Percentiles rank a stretch among this genome's conserved stretches.
phyloP scores from a whole-genome alignment of 2,888 invertebrate genomes.

The Caenorhabditis sp. region DNA sequence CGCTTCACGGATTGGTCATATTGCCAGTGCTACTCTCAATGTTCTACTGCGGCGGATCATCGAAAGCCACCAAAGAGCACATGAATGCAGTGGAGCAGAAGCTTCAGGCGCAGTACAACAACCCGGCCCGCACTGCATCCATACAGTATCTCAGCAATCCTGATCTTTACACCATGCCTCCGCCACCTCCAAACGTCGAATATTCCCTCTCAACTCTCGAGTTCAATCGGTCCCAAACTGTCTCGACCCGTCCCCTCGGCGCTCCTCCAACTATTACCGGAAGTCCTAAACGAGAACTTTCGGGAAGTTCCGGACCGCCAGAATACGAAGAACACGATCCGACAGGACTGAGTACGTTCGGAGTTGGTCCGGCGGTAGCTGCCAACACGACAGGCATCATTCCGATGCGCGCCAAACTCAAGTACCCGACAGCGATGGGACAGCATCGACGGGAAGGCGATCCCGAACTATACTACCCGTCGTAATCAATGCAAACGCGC shows the following conservation, averaged over 20 bases:
- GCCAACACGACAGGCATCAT: constrained; percentile 61
- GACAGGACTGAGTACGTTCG: constrained; percentile 50
- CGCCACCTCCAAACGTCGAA: constrained; percentile 53
- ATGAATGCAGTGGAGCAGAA: constrained; percentile 63
- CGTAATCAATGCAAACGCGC: constrained; percentile 12
- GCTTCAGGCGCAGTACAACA: constrained; percentile 69
- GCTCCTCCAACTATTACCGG: constrained; percentile 29
- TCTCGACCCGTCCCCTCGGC: constrained; percentile 33
- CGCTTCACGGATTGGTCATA: constrained; percentile 94
- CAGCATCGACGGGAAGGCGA: constrained; percentile 41
- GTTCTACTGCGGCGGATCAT: constrained; percentile 74
- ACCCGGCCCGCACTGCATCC: constrained; percentile 64
- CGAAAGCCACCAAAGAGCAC: constrained; percentile 53
- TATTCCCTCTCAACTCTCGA: constrained; percentile 59
- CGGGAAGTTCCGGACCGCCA: constrained; percentile 60
- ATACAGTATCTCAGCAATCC: constrained; percentile 66
- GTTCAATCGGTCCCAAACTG: constrained; percentile 46
- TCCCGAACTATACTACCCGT: constrained; percentile 57
- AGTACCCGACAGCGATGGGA: constrained; percentile 51
- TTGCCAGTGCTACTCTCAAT: constrained; percentile 87
- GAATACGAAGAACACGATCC: constrained; percentile 62
- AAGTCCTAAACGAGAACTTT: constrained; percentile 49
- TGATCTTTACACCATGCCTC: constrained; percentile 59
- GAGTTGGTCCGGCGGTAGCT: constrained; percentile 50
- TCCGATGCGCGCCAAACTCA: constrained; percentile 70